Percentiles rank a stretch among this genome's conserved stretches.
These are phyloP conservation scores for Mythimna impura DNA, from an alignment of 2,888 invertebrate species.

Conservation along the genomic window DNA sequence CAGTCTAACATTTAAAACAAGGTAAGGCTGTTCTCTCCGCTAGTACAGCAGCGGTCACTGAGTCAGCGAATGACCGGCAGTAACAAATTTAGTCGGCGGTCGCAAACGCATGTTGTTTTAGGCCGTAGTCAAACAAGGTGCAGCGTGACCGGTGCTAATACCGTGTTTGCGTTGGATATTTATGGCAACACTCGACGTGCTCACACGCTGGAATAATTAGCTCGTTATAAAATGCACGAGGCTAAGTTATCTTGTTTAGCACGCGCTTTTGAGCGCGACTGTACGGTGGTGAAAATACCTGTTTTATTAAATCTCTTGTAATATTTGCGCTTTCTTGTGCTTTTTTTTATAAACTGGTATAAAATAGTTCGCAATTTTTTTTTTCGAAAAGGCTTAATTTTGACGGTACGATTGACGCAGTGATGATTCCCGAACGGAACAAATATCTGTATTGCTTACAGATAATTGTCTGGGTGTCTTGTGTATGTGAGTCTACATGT, in stretches of 20 bases:
- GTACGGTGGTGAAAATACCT: constrained; percentile 42
- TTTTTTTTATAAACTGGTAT: neutral
- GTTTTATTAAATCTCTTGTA: neutral
- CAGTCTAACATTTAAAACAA: neutral
- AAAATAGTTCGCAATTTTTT: neutral
- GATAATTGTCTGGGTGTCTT: no score
- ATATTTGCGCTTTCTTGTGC: neutral
- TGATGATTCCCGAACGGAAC: no score
- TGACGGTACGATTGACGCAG: no score
- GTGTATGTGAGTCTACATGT: no score
- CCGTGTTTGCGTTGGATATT: constrained; percentile 88
- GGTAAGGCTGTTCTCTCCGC: constrained; percentile 58
- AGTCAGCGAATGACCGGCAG: constrained; percentile 87
- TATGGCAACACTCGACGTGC: constrained; percentile 84
- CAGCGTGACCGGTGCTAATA: constrained; percentile 89
- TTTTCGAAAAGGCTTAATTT: neutral
- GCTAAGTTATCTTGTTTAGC: constrained; percentile 72
- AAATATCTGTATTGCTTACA: no score
- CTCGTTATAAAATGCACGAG: constrained; percentile 86
- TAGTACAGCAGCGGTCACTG: constrained; percentile 78
- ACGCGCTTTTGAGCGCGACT: constrained; percentile 54
- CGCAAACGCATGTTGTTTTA: constrained; percentile 90
- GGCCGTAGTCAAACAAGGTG: constrained; percentile 87
- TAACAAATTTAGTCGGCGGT: constrained; percentile 86
- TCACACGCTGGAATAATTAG: constrained; percentile 87